Base-by-base conservation (phyloP, 2,113 vertebrate genomes). In the Elaphurus davidianus region DNA sequence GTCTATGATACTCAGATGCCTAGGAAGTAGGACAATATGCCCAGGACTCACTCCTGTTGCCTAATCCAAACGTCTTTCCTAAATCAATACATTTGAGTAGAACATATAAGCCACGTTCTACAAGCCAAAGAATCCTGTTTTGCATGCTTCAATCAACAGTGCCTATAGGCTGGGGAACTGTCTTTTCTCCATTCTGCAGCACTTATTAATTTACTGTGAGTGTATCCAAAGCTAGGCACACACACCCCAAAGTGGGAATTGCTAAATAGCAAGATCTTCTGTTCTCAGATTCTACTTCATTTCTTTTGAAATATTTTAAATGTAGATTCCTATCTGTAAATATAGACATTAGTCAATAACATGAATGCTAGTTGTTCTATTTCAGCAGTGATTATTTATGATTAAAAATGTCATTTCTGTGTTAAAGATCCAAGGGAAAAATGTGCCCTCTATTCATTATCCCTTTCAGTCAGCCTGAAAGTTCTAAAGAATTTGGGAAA, bases 381-480 rank as follows among this genome's bases (percentile, higher is more conserved):
- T 90, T 90, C 96, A 76, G 47, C 27, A 85, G 57, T 79, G 43
- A 94, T 27, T 96, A 94, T 90, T 96, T 91, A 90, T 97, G 83
- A 97, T 82, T 87, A 87, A 87, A 96, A 96, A 94, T 95, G 43
- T 40, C 45, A 89, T 74, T 93, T 82, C 2, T 87, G 28, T 55
- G 17, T 92, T 90, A 83, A 97, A 97, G 92, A 64, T 54, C 21
- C 17, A 67, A 84, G n/a, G n/a, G 67, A 36, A 91, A 89, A 88
- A 57, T 27, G 12, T 17, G 1, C 0, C 47, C 3, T 93, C 82
- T 62, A 25, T 94, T 97, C 50, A 88, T 91, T 74, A 60, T 25
- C 5, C 43, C n/a, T 71, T 95, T 93, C 74, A 88, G 5, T 96
- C 43, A 89, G 16, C 3, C 9, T 84, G 33, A 71, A 40, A 87